Evolutionary conservation across 2,113 vertebrate genomes (phyloP).

Genomic region (Ceratotherium simum): DNA sequence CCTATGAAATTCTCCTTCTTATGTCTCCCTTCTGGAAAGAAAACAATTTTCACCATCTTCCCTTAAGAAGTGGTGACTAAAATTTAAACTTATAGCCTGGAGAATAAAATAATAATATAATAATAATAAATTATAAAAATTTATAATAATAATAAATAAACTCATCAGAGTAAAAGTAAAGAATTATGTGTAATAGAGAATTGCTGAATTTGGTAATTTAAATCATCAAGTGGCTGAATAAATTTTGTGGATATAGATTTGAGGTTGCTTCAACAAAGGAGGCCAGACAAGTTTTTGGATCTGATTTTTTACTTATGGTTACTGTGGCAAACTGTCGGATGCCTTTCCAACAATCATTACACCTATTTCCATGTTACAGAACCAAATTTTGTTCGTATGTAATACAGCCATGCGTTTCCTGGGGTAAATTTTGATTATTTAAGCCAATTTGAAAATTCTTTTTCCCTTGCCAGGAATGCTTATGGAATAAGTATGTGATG

Average conservation of each 20-base stretch:
- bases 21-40: background rate
- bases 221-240: background rate
- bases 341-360: background rate
- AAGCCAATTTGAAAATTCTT: background rate
- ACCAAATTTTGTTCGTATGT: background rate
- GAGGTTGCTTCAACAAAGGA: background rate
- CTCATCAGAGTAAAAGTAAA: background rate
- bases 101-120: background rate
- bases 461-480: background rate
- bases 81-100: background rate
- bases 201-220: background rate
- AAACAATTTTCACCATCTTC: background rate
- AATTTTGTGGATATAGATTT: background rate
- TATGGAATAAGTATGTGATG: background rate
- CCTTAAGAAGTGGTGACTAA: background rate
- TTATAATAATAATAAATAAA: background rate
- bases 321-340: background rate
- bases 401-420: background rate
- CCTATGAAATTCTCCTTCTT: background rate
- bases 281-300: background rate
- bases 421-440: background rate
- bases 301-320: background rate
- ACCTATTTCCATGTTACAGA: background rate
- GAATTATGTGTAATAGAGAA: background rate
- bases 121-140: background rate